Percentiles rank a stretch among this genome's conserved stretches.
These are phyloP conservation scores for Belonocnema kinseyi DNA, from an alignment of 1,140 invertebrate genomes.

Conservation along the genomic window DNA sequence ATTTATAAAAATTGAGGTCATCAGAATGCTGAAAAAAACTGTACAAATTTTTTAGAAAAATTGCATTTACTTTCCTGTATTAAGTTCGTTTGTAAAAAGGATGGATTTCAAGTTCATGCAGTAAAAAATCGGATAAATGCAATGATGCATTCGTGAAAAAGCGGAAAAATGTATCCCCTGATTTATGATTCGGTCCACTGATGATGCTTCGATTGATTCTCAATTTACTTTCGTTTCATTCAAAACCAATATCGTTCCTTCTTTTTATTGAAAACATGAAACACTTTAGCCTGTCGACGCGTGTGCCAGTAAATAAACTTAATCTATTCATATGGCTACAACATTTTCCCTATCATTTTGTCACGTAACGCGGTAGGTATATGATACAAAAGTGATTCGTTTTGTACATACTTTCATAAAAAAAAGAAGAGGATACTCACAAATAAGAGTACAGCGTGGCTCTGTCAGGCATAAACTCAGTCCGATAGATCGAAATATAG, in stretches of 20 bases:
- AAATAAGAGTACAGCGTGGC: slow-evolving; percentile 20
- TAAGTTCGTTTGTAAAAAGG: not conserved
- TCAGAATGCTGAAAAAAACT: not conserved
- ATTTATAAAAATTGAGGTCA: not conserved
- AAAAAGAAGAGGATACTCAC: not conserved
- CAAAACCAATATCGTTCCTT: not conserved
- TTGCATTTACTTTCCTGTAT: not conserved
- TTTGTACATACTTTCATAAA: slow-evolving; percentile 65
- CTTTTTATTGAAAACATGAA: not conserved
- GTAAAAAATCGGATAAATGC: too few relatives aligned
- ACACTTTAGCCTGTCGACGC: slow-evolving; percentile 32
- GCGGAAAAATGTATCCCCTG: not conserved
- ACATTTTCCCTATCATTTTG: slow-evolving; percentile 30
- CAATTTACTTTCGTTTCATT: too few relatives aligned
- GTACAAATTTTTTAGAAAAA: not conserved
- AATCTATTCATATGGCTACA: slow-evolving; percentile 42
- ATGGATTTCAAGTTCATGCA: not conserved
- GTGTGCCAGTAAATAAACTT: slow-evolving; percentile 53
- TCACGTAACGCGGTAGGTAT: slow-evolving; percentile 38
- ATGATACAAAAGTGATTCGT: slow-evolving; percentile 65
- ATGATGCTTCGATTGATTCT: not conserved
- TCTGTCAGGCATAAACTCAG: slow-evolving; percentile 37
- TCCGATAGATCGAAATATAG: slow-evolving; percentile 30
- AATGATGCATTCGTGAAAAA: too few relatives aligned
- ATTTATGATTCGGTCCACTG: not conserved